These are phyloP conservation scores for Cnemophilus loriae DNA, from an alignment of 2,113 vertebrate species.

Conservation along the genomic window DNA sequence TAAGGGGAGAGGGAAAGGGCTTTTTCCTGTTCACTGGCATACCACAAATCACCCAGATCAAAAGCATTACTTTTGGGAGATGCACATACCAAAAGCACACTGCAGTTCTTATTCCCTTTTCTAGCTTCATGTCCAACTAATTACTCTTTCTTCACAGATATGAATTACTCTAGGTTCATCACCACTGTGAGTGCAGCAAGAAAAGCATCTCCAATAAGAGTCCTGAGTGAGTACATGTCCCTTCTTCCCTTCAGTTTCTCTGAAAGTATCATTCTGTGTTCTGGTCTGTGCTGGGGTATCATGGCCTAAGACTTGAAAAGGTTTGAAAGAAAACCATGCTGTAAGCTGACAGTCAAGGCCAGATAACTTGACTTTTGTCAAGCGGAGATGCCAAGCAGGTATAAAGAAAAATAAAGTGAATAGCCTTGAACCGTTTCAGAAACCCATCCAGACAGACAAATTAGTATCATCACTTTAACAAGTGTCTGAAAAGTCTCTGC, in stretches of 20 bases:
- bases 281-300: not conserved
- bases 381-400: not conserved
- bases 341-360: not conserved
- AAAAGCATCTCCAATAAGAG: constrained; percentile 79
- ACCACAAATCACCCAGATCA: not conserved
- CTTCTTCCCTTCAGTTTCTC: not conserved
- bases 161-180: constrained; percentile 91
- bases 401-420: not conserved
- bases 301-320: not conserved
- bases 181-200: constrained; percentile 84
- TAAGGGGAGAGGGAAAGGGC: not conserved
- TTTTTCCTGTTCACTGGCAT: not conserved
- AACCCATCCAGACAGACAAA: not conserved
- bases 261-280: not conserved
- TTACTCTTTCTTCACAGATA: constrained; percentile 42
- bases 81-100: not conserved
- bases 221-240: constrained; percentile 79
- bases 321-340: not conserved
- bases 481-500: not conserved
- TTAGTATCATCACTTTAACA: not conserved
- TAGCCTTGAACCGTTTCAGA: not conserved
- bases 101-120: not conserved
- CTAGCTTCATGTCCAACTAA: not conserved
- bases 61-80: not conserved
- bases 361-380: not conserved